These are phyloP conservation scores for Zootoca vivipara DNA, from an alignment of 2,113 vertebrate species.

Conservation along the genomic window DNA sequence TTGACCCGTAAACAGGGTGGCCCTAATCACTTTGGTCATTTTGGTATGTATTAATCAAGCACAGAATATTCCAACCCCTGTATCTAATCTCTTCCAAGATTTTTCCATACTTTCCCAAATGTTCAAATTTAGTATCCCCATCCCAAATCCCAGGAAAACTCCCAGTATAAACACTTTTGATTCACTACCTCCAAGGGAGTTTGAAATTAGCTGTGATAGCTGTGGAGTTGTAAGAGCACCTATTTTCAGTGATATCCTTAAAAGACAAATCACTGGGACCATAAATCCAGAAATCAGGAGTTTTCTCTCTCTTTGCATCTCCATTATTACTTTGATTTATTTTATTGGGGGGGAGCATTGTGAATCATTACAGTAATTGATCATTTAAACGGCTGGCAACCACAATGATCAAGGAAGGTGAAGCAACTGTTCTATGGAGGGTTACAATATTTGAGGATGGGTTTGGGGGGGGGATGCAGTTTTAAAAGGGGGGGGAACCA, in stretches of 20 bases:
- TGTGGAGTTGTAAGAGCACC: background rate
- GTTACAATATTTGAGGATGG: no score
- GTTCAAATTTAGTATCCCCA: slow-evolving; percentile 22
- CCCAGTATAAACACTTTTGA: background rate
- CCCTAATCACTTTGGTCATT: slow-evolving; percentile 26
- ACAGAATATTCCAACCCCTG: slow-evolving; percentile 23
- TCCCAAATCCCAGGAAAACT: background rate
- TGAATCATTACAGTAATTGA: slow-evolving; percentile 19
- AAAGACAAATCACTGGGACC: slow-evolving; percentile 30
- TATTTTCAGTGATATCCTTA: slow-evolving; percentile 10
- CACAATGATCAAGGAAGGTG: no score
- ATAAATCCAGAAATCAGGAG: slow-evolving; percentile 6
- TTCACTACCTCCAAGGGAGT: background rate
- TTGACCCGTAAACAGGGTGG: slow-evolving; percentile 25
- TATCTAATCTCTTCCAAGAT: background rate
- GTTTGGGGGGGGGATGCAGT: no score
- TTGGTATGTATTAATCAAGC: slow-evolving; percentile 33
- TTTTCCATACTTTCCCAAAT: slow-evolving; percentile 25
- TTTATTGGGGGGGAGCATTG: slow-evolving; percentile 27
- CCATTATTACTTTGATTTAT: slow-evolving; percentile 11
- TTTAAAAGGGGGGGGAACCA: no score
- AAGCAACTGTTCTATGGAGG: no score
- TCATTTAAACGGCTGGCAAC: slow-evolving; percentile 14
- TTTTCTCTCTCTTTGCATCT: background rate
- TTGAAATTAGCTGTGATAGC: slow-evolving; percentile 16